Percentiles rank a stretch among this genome's conserved stretches.
phyloP scores from a whole-genome alignment of 2,888 invertebrate species.

The Stramonita haemastoma region DNA sequence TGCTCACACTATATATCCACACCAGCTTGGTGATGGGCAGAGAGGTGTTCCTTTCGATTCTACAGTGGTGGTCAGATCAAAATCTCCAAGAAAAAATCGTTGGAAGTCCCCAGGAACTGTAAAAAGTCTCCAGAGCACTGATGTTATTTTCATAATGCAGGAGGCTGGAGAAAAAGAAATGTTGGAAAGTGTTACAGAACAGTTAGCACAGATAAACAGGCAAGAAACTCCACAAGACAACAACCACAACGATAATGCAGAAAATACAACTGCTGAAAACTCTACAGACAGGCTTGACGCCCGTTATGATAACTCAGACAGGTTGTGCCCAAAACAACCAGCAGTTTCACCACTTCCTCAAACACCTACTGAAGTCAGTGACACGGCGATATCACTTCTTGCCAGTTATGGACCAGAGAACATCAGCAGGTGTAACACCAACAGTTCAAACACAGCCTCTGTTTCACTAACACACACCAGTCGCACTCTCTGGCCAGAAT shows the following conservation, averaged over 20 bases:
- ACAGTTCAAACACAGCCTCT: conserved; percentile 3
- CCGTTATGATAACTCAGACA: no score
- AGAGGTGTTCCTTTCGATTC: not conserved
- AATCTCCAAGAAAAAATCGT: not conserved
- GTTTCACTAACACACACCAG: not conserved
- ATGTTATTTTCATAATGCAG: no score
- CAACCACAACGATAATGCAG: not conserved
- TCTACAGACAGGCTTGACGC: no score
- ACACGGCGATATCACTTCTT: not conserved
- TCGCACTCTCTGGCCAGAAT: not conserved
- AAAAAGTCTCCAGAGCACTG: not conserved
- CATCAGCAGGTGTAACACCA: not conserved
- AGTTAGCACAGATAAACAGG: not conserved
- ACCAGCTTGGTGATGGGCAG: not conserved
- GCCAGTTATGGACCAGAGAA: not conserved
- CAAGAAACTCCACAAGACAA: not conserved
- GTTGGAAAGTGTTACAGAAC: not conserved
- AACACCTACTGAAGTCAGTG: not conserved
- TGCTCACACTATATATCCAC: not conserved
- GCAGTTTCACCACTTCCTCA: no score
- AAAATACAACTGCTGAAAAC: no score
- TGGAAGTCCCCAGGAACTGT: not conserved
- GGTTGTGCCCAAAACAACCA: not conserved
- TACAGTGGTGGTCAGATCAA: not conserved
- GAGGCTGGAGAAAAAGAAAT: not conserved